A percentile compares a stretch with the other conserved stretches of the same genome.
These are phyloP conservation scores for Erebia ligea DNA, from an alignment of 2,888 invertebrate species.

Conservation along the genomic window DNA sequence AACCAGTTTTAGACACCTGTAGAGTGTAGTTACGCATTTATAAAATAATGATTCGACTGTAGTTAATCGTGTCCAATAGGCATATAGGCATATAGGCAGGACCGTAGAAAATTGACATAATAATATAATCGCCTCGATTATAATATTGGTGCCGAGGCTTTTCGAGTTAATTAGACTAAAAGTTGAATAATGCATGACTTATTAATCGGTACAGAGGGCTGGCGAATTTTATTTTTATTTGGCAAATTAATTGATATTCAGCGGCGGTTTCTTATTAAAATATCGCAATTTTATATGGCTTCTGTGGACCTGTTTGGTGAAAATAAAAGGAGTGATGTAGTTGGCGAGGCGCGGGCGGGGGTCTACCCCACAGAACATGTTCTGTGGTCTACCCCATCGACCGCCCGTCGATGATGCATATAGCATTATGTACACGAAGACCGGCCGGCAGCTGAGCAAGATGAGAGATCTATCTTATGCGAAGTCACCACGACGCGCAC, in stretches of 20 bases:
- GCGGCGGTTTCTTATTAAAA: conserved; percentile 68
- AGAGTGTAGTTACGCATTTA: conserved; percentile 41
- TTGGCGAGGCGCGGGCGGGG: conserved; percentile 47
- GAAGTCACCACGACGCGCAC: conserved; percentile 52
- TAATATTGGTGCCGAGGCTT: conserved; percentile 28
- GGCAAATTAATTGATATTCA: conserved; percentile 70
- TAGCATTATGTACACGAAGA: conserved; percentile 58
- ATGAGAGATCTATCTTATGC: conserved; percentile 67
- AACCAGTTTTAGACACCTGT: conserved; percentile 43
- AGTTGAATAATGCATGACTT: conserved; percentile 63
- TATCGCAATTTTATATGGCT: conserved; percentile 73
- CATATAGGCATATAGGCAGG: conserved; percentile 18
- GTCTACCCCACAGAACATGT: conserved; percentile 39
- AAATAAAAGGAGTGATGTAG: conserved; percentile 59
- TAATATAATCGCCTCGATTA: conserved; percentile 50
- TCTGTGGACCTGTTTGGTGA: conserved; percentile 63
- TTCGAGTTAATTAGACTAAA: conserved; percentile 55
- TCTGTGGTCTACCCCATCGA: conserved; percentile 41
- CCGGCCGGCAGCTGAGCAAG: conserved; percentile 53
- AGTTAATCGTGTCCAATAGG: conserved; percentile 26
- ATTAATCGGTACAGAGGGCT: conserved; percentile 57
- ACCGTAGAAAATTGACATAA: conserved; percentile 44
- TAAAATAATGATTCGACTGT: conserved; percentile 28
- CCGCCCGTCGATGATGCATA: conserved; percentile 52
- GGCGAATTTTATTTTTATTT: conserved; percentile 54